Evolutionary conservation across 2,888 invertebrate species (phyloP).

Genomic region (Scaptodrosophila latifasciaeformis): DNA sequence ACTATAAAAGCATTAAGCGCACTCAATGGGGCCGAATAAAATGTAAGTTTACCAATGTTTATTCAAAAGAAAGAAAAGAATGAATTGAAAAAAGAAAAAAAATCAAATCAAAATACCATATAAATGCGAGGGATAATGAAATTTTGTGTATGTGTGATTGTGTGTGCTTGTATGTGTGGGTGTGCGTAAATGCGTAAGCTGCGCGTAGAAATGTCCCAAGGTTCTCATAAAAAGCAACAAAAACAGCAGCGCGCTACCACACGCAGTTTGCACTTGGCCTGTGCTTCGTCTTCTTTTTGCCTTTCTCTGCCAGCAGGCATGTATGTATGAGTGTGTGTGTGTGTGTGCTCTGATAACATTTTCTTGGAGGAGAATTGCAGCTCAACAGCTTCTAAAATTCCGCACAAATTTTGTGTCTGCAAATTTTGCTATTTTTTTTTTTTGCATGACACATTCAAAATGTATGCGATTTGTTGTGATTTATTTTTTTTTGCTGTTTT

Average conservation of each 20-base stretch:
- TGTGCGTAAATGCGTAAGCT: slow-evolving; percentile 58
- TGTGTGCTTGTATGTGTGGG: slow-evolving; percentile 29
- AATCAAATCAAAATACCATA: too few species aligned
- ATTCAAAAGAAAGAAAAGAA: too few species aligned
- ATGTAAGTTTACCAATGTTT: slow-evolving; percentile 15
- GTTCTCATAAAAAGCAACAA: slow-evolving; percentile 20
- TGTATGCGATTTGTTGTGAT: too few species aligned
- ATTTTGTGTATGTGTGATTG: not conserved
- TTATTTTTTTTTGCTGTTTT: too few species aligned
- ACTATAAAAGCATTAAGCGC: not conserved
- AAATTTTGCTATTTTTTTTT: too few species aligned
- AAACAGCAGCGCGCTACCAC: slow-evolving; percentile 12
- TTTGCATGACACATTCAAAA: not conserved
- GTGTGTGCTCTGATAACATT: not conserved
- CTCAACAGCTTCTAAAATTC: too few species aligned
- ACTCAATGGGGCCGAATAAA: not conserved
- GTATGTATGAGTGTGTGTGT: not conserved
- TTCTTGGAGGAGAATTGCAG: too few species aligned
- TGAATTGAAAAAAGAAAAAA: too few species aligned
- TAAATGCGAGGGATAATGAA: too few species aligned
- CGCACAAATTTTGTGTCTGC: too few species aligned
- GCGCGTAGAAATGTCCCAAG: slow-evolving; percentile 21
- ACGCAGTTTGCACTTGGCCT: too few species aligned
- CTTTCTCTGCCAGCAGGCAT: not conserved
- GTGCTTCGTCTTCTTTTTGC: too few species aligned